These are phyloP conservation scores for Megamerina dolium DNA, from an alignment of 2,888 invertebrate species.

Conservation along the genomic window DNA sequence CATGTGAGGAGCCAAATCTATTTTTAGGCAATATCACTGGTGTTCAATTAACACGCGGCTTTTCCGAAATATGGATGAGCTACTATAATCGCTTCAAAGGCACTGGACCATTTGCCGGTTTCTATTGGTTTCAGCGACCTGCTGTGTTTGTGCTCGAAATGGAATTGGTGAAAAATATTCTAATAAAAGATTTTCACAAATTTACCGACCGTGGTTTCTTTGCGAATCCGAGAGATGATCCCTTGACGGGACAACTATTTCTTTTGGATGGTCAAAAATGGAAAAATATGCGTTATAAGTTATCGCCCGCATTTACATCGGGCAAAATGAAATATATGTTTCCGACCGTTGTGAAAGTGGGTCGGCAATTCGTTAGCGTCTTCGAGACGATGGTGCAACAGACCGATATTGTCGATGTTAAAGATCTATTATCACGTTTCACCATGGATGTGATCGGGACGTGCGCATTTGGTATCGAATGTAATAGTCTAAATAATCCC, in stretches of 20 bases:
- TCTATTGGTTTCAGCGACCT: constrained; percentile 23
- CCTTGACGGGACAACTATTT: constrained; percentile 38
- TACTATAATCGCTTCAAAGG: constrained; percentile 23
- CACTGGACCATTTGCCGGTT: constrained; percentile 25
- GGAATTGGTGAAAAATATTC: constrained; percentile 20
- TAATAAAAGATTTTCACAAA: constrained; percentile 25
- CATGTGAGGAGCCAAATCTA: constrained; percentile 3
- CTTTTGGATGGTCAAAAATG: constrained; percentile 46
- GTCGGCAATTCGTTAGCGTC: constrained; percentile 21
- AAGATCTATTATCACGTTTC: constrained; percentile 47
- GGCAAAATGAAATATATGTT: constrained; percentile 52
- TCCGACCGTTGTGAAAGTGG: constrained; percentile 28
- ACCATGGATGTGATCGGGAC: constrained; percentile 52
- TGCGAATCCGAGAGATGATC: constrained; percentile 34
- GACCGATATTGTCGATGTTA: constrained; percentile 45
- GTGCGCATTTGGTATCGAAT: constrained; percentile 51
- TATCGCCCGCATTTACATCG: constrained; percentile 51
- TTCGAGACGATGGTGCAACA: constrained; percentile 12
- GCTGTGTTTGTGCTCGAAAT: constrained; percentile 23
- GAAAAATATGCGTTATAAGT: constrained; percentile 47
- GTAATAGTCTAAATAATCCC: constrained; percentile 47
- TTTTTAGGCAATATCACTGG: constrained; percentile 5
- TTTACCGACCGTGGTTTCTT: constrained; percentile 30
- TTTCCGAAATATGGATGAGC: constrained; percentile 22
- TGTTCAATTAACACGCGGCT: constrained; percentile 9